phyloP scores from a whole-genome alignment of 2,113 vertebrate genomes.

The Sorex araneus region DNA sequence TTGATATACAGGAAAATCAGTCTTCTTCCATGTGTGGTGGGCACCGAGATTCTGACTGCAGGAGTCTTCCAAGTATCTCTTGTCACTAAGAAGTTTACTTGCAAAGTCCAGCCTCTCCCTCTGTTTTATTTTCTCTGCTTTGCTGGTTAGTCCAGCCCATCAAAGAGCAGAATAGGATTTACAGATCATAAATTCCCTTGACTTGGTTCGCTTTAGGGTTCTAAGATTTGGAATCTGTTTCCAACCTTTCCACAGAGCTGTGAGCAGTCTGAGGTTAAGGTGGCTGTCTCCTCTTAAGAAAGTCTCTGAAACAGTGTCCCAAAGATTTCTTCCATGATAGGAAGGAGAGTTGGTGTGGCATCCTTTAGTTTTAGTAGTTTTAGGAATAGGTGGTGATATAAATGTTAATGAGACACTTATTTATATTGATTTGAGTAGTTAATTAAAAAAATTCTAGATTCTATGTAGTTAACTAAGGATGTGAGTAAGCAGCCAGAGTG shows the following conservation, averaged over 20 bases:
- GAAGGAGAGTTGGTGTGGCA: neutral
- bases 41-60: neutral
- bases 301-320: neutral
- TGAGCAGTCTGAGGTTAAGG: neutral
- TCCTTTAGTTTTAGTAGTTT: neutral
- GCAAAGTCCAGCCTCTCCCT: neutral
- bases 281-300: neutral
- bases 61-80: neutral
- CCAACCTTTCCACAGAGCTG: conserved; percentile 10
- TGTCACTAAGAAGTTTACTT: neutral
- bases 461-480: neutral
- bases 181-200: neutral
- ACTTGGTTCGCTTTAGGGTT: neutral
- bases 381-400: neutral
- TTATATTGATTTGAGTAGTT: neutral
- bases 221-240: neutral
- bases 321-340: neutral
- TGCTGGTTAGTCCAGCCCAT: neutral
- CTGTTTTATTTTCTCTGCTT: neutral
- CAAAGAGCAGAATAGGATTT: neutral
- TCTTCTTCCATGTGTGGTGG: neutral
- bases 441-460: neutral
- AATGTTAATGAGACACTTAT: neutral
- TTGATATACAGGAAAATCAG: neutral
- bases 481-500: too few relatives aligned